These are phyloP conservation scores for Melikaiella ostensackeni DNA, from an alignment of 2,888 invertebrate species.

Conservation along the genomic window DNA sequence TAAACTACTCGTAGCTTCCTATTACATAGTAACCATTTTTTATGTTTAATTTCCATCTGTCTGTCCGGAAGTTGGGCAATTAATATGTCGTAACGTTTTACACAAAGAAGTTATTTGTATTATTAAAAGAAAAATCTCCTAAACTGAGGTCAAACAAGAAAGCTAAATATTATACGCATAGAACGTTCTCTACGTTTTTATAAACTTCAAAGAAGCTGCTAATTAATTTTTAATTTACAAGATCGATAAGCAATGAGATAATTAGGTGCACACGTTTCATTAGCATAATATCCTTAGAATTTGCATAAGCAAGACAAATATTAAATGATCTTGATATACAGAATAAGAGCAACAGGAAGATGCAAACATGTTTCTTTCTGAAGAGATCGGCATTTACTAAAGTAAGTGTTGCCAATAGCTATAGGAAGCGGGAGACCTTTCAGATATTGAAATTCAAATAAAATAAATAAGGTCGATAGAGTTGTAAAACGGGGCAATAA, in stretches of 20 bases:
- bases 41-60: too few relatives aligned
- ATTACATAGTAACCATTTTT: too few relatives aligned
- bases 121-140: too few relatives aligned
- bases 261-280: background rate
- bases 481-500: conserved; percentile 2
- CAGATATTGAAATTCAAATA: background rate
- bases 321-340: conserved; percentile 2
- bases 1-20: too few relatives aligned
- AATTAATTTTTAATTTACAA: background rate
- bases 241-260: background rate
- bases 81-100: too few relatives aligned
- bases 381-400: background rate
- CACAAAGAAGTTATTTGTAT: too few relatives aligned
- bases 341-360: background rate
- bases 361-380: background rate
- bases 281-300: too few relatives aligned
- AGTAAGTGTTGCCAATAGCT: background rate
- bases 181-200: too few relatives aligned
- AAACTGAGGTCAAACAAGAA: too few relatives aligned
- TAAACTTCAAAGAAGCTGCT: background rate
- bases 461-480: background rate
- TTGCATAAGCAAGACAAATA: background rate
- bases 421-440: background rate
- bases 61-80: too few relatives aligned
- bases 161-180: too few relatives aligned